Evolutionary conservation across 2,797 vertebrate species (phyloP).

Genomic region (Enteromius treurensis): DNA sequence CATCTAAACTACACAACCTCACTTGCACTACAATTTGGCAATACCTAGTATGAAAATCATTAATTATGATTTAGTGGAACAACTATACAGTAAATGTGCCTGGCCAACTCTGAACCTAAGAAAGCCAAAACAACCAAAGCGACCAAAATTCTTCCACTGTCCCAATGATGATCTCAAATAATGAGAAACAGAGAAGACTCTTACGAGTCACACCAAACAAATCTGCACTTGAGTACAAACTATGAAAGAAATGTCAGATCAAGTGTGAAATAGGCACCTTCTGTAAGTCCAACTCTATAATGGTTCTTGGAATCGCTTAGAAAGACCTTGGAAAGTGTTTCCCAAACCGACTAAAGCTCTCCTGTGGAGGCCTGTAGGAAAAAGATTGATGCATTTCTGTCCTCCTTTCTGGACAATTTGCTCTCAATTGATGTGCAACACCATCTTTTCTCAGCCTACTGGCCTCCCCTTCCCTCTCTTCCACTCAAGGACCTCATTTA

Average conservation of each 20-base stretch:
- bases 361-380: constrained; percentile 15
- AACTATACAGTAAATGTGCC: not conserved
- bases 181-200: not conserved
- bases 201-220: not conserved
- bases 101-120: not conserved
- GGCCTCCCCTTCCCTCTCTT: constrained; percentile 39
- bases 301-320: constrained; percentile 34
- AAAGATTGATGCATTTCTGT: constrained; percentile 47
- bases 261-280: constrained; percentile 45
- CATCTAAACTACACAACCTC: not conserved
- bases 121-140: constrained; percentile 10
- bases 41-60: not conserved
- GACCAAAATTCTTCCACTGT: not conserved
- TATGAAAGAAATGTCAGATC: constrained; percentile 32
- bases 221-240: constrained; percentile 34
- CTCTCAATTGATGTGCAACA: constrained; percentile 61
- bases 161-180: not conserved
- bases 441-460: constrained; percentile 47
- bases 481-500: constrained; percentile 52
- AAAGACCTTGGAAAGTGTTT: constrained; percentile 45
- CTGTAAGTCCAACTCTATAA: constrained; percentile 23
- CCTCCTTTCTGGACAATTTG: constrained; percentile 62
- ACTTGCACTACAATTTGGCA: not conserved
- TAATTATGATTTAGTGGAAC: constrained; percentile 13
- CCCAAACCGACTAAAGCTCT: constrained; percentile 33